A percentile compares a stretch with the other conserved stretches of the same genome.
These are phyloP conservation scores for Lepus europaeus DNA, from an alignment of 2,113 vertebrate species.

Conservation along the genomic window DNA sequence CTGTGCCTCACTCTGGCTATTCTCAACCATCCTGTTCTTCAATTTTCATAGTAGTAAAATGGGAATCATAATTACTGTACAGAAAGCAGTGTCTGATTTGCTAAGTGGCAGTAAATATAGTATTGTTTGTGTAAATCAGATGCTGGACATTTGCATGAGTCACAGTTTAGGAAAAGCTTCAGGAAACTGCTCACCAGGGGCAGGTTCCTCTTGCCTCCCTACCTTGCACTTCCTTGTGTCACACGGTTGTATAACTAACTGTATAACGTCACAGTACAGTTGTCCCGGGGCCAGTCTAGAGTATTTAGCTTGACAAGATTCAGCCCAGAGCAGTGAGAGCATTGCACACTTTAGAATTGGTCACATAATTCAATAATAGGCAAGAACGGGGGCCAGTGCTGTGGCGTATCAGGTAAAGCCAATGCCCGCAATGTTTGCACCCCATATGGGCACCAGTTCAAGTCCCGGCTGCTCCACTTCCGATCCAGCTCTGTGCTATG, in stretches of 20 bases:
- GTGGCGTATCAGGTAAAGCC: too few species aligned
- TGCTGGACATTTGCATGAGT: not conserved
- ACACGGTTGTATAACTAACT: not conserved
- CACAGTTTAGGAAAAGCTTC: not conserved
- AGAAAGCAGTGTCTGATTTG: not conserved
- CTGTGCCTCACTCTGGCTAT: not conserved
- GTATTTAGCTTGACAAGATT: not conserved
- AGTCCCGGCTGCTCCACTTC: too few species aligned
- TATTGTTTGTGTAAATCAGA: not conserved
- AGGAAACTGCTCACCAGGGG: not conserved
- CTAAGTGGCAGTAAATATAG: not conserved
- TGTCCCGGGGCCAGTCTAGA: not conserved
- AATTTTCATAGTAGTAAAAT: not conserved
- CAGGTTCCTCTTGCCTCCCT: not conserved
- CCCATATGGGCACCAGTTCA: too few species aligned
- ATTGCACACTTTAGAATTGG: not conserved
- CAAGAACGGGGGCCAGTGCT: too few species aligned
- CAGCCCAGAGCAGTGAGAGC: not conserved
- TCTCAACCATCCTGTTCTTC: not conserved
- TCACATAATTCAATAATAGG: not conserved
- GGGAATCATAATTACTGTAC: not conserved
- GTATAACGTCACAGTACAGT: not conserved
- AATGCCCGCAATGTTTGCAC: too few species aligned
- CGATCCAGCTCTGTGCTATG: too few species aligned
- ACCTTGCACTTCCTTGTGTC: not conserved